These are phyloP conservation scores for Hypotaenidia philippensis DNA, from an alignment of 2,797 vertebrate species.

Conservation along the genomic window DNA sequence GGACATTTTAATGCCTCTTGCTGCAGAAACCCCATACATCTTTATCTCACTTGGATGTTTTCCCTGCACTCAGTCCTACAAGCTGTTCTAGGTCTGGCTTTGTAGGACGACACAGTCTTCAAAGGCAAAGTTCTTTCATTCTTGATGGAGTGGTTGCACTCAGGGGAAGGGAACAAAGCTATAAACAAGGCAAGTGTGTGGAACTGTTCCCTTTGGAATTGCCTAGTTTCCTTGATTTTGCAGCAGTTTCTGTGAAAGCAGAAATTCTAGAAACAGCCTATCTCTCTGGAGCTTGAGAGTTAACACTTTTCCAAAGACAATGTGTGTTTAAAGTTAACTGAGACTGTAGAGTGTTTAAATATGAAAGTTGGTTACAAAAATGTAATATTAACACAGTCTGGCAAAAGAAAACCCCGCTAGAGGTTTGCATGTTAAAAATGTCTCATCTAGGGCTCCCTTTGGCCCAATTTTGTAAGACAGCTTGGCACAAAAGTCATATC, in stretches of 20 bases:
- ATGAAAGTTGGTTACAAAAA: not conserved
- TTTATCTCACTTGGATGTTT: slow-evolving; percentile 24
- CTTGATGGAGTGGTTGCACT: slow-evolving; percentile 5
- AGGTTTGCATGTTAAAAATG: not conserved
- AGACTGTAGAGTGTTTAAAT: not conserved
- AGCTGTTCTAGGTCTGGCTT: slow-evolving; percentile 32
- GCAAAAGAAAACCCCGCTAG: not conserved
- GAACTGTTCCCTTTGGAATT: not conserved
- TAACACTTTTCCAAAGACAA: not conserved
- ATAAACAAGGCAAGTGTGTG: not conserved
- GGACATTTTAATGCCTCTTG: not conserved
- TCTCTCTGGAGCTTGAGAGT: not conserved
- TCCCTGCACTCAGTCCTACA: not conserved
- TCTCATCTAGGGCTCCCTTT: not conserved
- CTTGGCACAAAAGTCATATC: not conserved
- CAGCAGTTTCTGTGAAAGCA: not conserved
- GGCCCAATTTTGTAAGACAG: not conserved
- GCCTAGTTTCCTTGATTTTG: not conserved
- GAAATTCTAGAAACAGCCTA: not conserved
- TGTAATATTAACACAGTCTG: not conserved
- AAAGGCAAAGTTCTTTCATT: not conserved
- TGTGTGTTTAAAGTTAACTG: not conserved
- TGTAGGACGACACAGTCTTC: not conserved
- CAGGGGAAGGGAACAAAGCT: not conserved
- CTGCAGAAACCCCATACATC: not conserved